These are phyloP conservation scores for Catostomus latipinnis DNA, from an alignment of 2,797 vertebrate genomes.

Conservation along the genomic window DNA sequence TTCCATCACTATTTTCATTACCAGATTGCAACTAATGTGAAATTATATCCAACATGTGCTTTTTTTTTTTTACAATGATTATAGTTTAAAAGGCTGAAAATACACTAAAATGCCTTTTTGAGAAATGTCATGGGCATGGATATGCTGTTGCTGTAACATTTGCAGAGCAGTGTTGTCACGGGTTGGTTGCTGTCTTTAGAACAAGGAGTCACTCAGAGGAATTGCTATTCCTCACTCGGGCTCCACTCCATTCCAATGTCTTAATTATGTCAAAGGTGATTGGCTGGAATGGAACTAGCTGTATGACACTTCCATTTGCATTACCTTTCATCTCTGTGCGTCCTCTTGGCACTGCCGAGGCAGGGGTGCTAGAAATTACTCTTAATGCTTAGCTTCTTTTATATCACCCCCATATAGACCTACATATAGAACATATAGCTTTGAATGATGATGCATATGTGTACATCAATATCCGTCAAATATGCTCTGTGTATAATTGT, in stretches of 20 bases:
- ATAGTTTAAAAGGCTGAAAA: background rate
- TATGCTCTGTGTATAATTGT: background rate
- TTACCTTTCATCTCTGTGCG: constrained; percentile 75
- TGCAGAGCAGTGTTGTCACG: constrained; percentile 7
- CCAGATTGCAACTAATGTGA: background rate
- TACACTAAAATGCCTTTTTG: too few relatives aligned
- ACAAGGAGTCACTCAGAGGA: too few relatives aligned
- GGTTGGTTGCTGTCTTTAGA: background rate
- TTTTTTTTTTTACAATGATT: background rate
- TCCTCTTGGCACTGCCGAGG: constrained; percentile 71
- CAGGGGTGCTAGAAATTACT: constrained; percentile 75
- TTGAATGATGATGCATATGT: background rate
- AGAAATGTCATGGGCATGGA: constrained; percentile 1
- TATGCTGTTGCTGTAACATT: too few relatives aligned
- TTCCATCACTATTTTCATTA: background rate
- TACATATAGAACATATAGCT: constrained; percentile 30
- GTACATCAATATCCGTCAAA: background rate
- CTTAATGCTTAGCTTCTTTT: constrained; percentile 64
- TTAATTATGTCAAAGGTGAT: constrained; percentile 77
- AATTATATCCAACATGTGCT: background rate
- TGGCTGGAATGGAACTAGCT: constrained; percentile 56
- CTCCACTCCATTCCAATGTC: constrained; percentile 60
- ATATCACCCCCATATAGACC: constrained; percentile 35
- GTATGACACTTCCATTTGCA: constrained; percentile 66
- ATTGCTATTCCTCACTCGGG: background rate